phyloP scores from a whole-genome alignment of 35 echinoderm and acorn worm species.

The Ptychodera flava region DNA sequence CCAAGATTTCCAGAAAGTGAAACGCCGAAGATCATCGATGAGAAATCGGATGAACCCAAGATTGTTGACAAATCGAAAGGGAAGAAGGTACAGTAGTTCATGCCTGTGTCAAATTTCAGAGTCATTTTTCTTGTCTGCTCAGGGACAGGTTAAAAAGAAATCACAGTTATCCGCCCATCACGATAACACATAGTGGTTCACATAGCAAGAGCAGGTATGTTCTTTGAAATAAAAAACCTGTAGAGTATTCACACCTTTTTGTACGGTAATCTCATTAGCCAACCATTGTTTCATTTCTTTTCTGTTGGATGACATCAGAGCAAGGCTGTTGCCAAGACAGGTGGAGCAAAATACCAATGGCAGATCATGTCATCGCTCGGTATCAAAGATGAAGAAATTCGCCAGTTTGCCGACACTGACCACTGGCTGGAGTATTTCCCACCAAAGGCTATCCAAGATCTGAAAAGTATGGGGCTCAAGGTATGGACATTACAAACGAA shows the following conservation, averaged over 20 bases:
- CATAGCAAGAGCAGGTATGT: no score
- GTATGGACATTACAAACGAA: no score
- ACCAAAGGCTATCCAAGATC: slow-evolving; percentile 66
- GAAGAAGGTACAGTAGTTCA: slow-evolving; percentile 60
- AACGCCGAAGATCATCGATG: slow-evolving; percentile 13
- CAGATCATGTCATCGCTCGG: slow-evolving; percentile 84
- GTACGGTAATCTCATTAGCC: no score
- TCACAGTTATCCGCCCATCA: no score
- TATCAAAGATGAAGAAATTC: slow-evolving; percentile 73
- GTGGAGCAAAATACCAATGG: slow-evolving; percentile 83
- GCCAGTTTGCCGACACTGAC: slow-evolving; percentile 80
- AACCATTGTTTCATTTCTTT: no score
- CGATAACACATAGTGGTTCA: no score
- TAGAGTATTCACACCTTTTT: no score
- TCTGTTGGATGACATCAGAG: slow-evolving; percentile 37
- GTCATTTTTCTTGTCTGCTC: no score
- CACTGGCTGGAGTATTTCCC: slow-evolving; percentile 96
- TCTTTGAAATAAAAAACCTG: no score
- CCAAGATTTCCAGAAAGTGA: slow-evolving; percentile 59
- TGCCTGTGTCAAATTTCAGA: no score
- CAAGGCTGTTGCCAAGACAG: slow-evolving; percentile 76
- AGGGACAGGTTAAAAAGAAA: no score
- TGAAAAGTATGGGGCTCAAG: slow-evolving; percentile 89
- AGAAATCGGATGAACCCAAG: slow-evolving; percentile 23
- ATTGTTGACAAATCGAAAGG: slow-evolving; percentile 88